Base-by-base conservation (phyloP, 2,888 invertebrate species). In the Pandemis corylana region DNA sequence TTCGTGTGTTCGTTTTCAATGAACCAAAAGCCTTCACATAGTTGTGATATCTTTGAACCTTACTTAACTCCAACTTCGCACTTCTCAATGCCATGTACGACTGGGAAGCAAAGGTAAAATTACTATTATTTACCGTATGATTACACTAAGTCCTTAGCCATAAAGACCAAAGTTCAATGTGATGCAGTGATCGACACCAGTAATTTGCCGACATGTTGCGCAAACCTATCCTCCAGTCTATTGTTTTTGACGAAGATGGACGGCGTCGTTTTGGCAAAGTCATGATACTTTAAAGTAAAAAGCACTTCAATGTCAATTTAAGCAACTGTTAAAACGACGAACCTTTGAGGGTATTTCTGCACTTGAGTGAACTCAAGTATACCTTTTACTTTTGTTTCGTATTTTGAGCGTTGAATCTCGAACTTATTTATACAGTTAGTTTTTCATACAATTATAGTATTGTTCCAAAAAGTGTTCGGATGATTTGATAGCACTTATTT, bases 91-190 rank as follows among this genome's bases (percentile, higher is more conserved):
- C 69, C 74, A 61, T 46, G 41, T 66, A 49, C 13, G 42, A 42
- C 68, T 65, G 59, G 41, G 53, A 68, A 74, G 69, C 68, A 13
- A 12, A 56, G 42, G 68, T 77, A 53, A 80, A 80, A 80, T 79
- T 73, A 77, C 78, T 75, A 78, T 79, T 79, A 80, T 80, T 81
- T 78, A 72, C 76, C 42, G 56, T 74, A 78, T 80, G 77, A 81
- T 81, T 80, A 76, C 72, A 75, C 76, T 72, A 65, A 74, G 65
- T 76, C 77, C 78, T 81, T 77, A 80, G 28, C 28, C 78, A 78
- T 72, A 70, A 78, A 79, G 81, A 80, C 77, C 81, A 82, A 84
- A 83, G 83, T 81, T 80, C 82, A 80, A 72, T 68, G 76, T 36
- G 69, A 75, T 76, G 75, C 76, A 69, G 80, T 78, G 80, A 79